phyloP scores from a whole-genome alignment of 2,113 vertebrate species.

The Campylomormyrus numenius region DNA sequence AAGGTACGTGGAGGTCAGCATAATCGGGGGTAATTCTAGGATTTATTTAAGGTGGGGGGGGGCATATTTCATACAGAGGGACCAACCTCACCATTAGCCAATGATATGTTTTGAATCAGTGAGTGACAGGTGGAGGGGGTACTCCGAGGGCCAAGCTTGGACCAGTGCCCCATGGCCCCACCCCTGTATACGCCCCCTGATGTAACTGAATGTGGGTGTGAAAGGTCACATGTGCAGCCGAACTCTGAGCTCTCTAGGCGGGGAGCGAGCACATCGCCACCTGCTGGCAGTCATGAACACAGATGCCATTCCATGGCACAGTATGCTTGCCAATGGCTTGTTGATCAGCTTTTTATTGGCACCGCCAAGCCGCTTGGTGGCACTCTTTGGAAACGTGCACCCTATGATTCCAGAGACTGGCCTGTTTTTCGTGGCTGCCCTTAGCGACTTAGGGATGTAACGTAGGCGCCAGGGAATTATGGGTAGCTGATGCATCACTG shows the following conservation, averaged over 20 bases:
- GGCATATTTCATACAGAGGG: not conserved
- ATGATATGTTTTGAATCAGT: not conserved
- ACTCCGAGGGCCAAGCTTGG: not conserved
- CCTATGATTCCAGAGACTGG: not conserved
- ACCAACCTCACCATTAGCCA: not conserved
- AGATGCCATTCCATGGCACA: too few relatives aligned
- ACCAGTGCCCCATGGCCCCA: not conserved
- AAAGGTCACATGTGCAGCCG: not conserved
- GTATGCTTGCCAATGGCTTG: too few relatives aligned
- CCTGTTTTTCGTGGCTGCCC: not conserved
- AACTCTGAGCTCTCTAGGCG: not conserved
- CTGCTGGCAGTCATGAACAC: not conserved
- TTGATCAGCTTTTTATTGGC: not conserved
- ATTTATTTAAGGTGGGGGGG: not conserved
- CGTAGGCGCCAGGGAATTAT: conserved; percentile 24
- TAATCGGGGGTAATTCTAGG: not conserved
- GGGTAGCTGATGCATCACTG: conserved; percentile 56
- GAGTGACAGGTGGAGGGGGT: not conserved
- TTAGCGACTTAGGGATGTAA: not conserved
- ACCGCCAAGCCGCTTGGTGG: not conserved
- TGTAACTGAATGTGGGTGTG: not conserved
- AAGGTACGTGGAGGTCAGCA: conserved; percentile 16
- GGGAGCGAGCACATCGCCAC: not conserved
- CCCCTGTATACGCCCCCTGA: not conserved
- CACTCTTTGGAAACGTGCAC: not conserved